phyloP scores from a whole-genome alignment of 2,113 vertebrate genomes.

The Verasper variegatus region DNA sequence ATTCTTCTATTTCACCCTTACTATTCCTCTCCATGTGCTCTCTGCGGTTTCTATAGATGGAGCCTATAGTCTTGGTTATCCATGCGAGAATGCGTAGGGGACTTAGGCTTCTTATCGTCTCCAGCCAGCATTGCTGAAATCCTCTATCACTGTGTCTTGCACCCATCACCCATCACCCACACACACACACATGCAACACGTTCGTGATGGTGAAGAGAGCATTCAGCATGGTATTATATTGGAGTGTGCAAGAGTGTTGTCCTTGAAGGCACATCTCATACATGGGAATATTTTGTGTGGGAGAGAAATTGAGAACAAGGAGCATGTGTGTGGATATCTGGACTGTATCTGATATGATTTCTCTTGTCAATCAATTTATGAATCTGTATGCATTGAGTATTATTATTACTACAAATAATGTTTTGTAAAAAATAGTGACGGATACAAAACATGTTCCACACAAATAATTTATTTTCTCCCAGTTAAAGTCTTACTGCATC shows the following conservation, averaged over 20 bases:
- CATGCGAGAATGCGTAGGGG: conserved; percentile 31
- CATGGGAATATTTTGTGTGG: neutral
- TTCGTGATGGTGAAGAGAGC: conserved; percentile 8
- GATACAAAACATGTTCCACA: too few relatives aligned
- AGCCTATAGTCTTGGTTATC: conserved; percentile 23
- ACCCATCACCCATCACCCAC: neutral
- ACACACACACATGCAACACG: neutral
- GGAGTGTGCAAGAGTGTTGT: neutral
- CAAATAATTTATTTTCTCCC: too few relatives aligned
- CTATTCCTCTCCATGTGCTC: neutral
- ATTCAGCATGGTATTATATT: conserved; percentile 9
- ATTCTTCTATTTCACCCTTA: neutral
- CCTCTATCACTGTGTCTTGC: neutral
- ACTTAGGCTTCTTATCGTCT: conserved; percentile 44
- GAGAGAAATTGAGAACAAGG: neutral
- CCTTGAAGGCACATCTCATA: neutral
- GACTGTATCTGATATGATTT: neutral
- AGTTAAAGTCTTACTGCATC: too few relatives aligned
- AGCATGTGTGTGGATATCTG: neutral
- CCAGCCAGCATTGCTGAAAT: conserved; percentile 37
- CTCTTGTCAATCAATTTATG: too few relatives aligned
- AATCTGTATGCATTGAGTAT: too few relatives aligned
- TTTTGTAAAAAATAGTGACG: too few relatives aligned
- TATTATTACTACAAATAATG: too few relatives aligned
- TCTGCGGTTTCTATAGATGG: conserved; percentile 5